A percentile compares a stretch with the other conserved stretches of the same genome.
Conservation (phyloP, 2,113 vertebrate genomes). For the Caranx melampygus region DNA sequence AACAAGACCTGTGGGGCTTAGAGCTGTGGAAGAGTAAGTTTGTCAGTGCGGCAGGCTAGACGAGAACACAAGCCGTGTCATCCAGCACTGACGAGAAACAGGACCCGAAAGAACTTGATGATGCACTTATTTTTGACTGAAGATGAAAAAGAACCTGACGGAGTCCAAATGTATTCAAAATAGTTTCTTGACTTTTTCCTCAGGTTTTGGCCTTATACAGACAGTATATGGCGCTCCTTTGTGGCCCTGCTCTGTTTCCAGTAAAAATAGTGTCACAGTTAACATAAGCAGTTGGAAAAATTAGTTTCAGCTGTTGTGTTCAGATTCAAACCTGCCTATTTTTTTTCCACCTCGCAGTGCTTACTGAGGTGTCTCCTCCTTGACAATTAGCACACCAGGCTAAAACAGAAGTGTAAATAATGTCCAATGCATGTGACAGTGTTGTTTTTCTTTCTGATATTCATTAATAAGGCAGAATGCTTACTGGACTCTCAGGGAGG, state of each 20-base stretch:
- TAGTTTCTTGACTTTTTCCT: conserved; percentile 79
- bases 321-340: conserved; percentile 64
- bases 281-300: conserved; percentile 84
- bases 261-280: conserved; percentile 83
- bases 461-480: conserved; percentile 82
- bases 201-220: conserved; percentile 86
- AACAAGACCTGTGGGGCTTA: conserved; percentile 71
- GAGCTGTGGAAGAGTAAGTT: conserved; percentile 51
- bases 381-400: conserved; percentile 79
- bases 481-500: conserved; percentile 76
- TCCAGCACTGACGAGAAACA: conserved; percentile 77
- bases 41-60: conserved; percentile 43
- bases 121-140: conserved; percentile 70
- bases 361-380: conserved; percentile 76
- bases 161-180: conserved; percentile 76
- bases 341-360: conserved; percentile 63
- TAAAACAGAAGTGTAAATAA: conserved; percentile 78
- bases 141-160: conserved; percentile 75
- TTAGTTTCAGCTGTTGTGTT: conserved; percentile 80
- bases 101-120: conserved; percentile 63
- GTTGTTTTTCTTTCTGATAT: conserved; percentile 84
- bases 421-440: conserved; percentile 77
- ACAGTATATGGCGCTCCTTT: conserved; percentile 63
- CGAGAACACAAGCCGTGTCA: conserved; percentile 53
- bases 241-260: conserved; percentile 81